Base-by-base conservation (phyloP, 2,888 invertebrate species). In the Rhabditophanes sp. region DNA sequence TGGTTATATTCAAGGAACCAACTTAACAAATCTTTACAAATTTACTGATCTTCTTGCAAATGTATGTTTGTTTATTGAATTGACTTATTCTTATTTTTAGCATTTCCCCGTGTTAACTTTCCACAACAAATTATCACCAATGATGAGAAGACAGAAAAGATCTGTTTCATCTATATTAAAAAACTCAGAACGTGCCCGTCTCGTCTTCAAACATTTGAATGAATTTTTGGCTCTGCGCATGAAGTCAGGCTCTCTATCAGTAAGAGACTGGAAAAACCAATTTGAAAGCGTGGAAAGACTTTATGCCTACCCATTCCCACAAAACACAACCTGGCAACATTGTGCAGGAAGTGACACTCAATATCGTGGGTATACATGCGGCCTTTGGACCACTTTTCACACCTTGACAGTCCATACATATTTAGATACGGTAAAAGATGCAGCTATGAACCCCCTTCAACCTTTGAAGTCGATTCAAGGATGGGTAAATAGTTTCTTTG, bases 381-480 rank as follows among this genome's bases (percentile, higher is more conserved):
- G 85, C 0, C 71, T 96, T 18, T 96, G 96, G 96, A 79, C 78
- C n/a, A 69, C 87, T 49, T 96, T 90, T 66, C 93, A 96, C 65
- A 80, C 79, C 25, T 68, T 96, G 37, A 82, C 84, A 1, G 81
- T 87, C 0, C 78, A 78, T 63, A 77, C 80, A 8, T 68, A 68
- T 36, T 55, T 66, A 25, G 67, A 66, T 41, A 58, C 64, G 21
- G 57, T 60, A 38, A 62, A 52, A 48, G 56, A 55, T 31, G 50
- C 51, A 14, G 45, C 39, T 33, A 47, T 55, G 12, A 48, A 54
- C 32, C 52, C 61, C 5, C 37, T 61, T 26, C 41, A 46, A 27
- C 58, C 61, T 15, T 31, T 60, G 19, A 50, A 47, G 32, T 41
- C 49, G 14, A 61, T 61, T 29, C 61, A 56, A 30, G 57, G 78